Conservation (phyloP, 2,797 vertebrate genomes). For the Nothura maculosa region DNA sequence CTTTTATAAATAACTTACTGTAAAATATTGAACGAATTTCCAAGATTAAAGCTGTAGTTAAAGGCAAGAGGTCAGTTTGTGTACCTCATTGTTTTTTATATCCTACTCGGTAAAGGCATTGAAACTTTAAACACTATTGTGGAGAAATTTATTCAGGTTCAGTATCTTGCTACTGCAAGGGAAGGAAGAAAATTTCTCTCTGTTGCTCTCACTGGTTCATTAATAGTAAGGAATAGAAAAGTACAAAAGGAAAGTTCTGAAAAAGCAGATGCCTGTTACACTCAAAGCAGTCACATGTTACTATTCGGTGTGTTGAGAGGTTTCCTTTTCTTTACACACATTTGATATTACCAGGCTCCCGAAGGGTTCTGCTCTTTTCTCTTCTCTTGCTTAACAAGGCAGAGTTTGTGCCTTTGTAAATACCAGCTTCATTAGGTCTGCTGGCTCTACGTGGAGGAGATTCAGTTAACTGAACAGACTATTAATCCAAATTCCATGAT, state of each 20-base stretch:
- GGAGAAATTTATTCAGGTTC: background rate
- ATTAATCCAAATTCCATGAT: background rate
- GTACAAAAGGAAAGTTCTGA: background rate
- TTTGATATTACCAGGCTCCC: background rate
- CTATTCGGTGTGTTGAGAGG: background rate
- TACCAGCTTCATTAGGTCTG: background rate
- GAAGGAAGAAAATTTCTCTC: background rate
- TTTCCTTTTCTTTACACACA: background rate
- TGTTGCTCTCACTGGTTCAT: background rate
- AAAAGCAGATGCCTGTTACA: background rate
- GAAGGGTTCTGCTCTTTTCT: background rate
- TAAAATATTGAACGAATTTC: background rate
- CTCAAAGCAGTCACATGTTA: background rate
- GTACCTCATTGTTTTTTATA: background rate
- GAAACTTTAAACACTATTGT: constrained; percentile 3
- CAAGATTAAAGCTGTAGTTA: background rate
- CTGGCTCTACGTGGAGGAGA: background rate
- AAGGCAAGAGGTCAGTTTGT: background rate
- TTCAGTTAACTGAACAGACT: background rate
- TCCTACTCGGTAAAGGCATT: background rate
- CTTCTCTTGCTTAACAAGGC: background rate
- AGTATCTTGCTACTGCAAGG: background rate
- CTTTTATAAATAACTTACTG: background rate
- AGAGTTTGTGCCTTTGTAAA: background rate
- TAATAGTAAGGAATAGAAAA: background rate